phyloP scores from a whole-genome alignment of 2,113 vertebrate genomes.

The Cebus imitator region DNA sequence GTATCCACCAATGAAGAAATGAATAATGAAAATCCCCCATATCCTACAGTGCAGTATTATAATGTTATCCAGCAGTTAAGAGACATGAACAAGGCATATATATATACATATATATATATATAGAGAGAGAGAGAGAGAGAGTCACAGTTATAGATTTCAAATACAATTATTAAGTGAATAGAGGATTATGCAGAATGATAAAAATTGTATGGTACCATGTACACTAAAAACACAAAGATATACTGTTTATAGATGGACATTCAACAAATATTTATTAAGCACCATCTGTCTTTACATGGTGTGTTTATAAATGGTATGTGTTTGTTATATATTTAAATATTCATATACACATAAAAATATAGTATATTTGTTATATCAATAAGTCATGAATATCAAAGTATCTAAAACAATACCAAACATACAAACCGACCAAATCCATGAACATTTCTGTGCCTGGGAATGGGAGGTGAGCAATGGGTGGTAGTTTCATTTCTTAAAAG shows the following conservation, averaged over 20 bases:
- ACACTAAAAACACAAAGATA: not conserved
- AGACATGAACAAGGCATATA: not conserved
- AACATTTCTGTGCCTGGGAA: not conserved
- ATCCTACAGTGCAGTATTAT: not conserved
- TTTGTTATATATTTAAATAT: not conserved
- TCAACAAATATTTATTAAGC: not conserved
- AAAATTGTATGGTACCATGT: not conserved
- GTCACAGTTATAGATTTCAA: not conserved
- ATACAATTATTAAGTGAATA: not conserved
- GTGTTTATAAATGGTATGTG: not conserved
- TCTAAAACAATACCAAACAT: not conserved
- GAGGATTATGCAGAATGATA: not conserved
- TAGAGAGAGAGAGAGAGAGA: too few species aligned
- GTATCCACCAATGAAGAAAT: not conserved
- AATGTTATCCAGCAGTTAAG: not conserved
- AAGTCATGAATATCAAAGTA: not conserved
- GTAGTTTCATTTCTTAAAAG: not conserved
- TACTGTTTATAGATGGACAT: not conserved
- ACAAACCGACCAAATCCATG: not conserved
- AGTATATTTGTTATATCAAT: not conserved
- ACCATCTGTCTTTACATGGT: not conserved
- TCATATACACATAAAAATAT: not conserved
- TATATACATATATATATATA: too few species aligned
- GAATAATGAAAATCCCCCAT: not conserved
- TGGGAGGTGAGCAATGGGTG: too few species aligned